Evolutionary conservation across 2,888 invertebrate genomes (phyloP).

Genomic region (Agonopterix alstromeriana): DNA sequence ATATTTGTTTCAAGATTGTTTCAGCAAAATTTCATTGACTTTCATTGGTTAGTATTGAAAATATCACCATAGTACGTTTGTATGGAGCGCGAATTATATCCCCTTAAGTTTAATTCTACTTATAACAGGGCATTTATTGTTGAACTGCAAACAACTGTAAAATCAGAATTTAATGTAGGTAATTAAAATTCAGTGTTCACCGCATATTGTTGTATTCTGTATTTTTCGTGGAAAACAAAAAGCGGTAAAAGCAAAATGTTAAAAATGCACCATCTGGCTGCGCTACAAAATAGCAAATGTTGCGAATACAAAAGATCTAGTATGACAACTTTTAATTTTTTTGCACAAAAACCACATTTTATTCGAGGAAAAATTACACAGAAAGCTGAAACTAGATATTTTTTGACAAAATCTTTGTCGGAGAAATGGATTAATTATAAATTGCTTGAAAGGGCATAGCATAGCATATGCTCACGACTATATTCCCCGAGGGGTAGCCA

Average conservation of each 20-base stretch:
- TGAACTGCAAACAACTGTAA: neutral
- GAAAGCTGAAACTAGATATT: neutral
- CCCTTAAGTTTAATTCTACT: neutral
- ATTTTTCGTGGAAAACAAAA: neutral
- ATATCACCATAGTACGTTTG: too few relatives aligned
- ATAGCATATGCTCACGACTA: too few relatives aligned
- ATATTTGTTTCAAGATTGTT: too few relatives aligned
- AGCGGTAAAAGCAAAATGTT: neutral
- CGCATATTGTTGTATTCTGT: neutral
- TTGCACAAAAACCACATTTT: neutral
- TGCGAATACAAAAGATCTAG: neutral
- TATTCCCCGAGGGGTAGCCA: too few relatives aligned
- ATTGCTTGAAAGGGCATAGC: too few relatives aligned
- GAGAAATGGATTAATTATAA: neutral
- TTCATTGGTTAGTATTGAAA: too few relatives aligned
- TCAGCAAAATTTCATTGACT: too few relatives aligned
- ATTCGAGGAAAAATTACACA: neutral
- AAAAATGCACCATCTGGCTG: neutral
- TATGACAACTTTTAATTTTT: neutral
- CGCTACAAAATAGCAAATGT: neutral
- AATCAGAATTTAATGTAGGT: neutral
- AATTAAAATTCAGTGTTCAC: conserved; percentile 1
- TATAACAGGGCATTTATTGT: neutral
- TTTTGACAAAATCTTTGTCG: neutral
- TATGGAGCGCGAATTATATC: too few relatives aligned